Evolutionary conservation across 2,113 vertebrate species (phyloP), one percentile per base, ranked within the genome.

Genomic region (Pantherophis guttatus): DNA sequence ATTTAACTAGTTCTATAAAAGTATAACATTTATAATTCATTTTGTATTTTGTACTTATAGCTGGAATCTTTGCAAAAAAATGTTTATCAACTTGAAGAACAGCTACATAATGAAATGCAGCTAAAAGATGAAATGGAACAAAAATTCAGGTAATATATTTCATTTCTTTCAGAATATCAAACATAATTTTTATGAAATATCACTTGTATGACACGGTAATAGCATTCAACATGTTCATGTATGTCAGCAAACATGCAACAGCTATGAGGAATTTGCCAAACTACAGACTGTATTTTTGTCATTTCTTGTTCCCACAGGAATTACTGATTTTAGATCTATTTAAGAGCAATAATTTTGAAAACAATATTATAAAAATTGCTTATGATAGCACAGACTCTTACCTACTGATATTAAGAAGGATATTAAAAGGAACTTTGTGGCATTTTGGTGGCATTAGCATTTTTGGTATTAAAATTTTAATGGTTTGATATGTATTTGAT

Each of bases 91-190:
- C 98, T 99, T 94, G 99, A 99, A 97, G 99, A 99, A 97, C 99
- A 99, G 94, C 98, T 99, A 86, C 98, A 99, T 96, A 98, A 98
- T 97, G 99, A 99, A 98, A 99, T 99, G 98, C 99, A 99, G 90
- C 96, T 99, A 93, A 99, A 99, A 97, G 99, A 99, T 96, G 99
- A 99, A 97, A 98, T 99, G 98, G 99, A 99, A 94, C 99, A 99
- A 91, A 99, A 99, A 96, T 99, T 98, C 98, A 99, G 99, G 99
- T 99, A 90, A 97, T 95, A 91, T 86, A 96, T 90, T 88, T 87
- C 95, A 94, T 85, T 96, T 29, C 94, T 96, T 94, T 93, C 11
- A 53, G 87, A 90, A 92, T 95, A 88, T 91, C 94, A 96, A 39
- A 75, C 29, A 44, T 81, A 81, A 21, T 44, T 81, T 33, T 81